These are phyloP conservation scores for Heliconius sara DNA, from an alignment of 2,888 invertebrate genomes.

Conservation along the genomic window DNA sequence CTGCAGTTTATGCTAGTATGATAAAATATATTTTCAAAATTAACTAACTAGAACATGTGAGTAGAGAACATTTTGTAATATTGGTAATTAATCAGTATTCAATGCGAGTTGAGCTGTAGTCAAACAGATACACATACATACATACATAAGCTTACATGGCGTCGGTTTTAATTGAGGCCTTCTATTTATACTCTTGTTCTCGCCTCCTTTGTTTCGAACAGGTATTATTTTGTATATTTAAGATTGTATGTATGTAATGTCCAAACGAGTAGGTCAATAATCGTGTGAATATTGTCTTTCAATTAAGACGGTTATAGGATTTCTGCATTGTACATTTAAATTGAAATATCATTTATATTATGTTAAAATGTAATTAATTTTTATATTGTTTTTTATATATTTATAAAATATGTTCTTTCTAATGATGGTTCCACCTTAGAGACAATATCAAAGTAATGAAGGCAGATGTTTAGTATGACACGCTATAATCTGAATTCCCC, in stretches of 20 bases:
- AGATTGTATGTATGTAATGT: not conserved
- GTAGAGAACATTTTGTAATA: not conserved
- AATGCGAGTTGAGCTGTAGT: constrained; percentile 10
- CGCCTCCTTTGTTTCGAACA: constrained; percentile 31
- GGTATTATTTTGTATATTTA: constrained; percentile 28
- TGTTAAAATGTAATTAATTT: not conserved
- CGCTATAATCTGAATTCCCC: constrained; percentile 36
- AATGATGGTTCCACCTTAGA: constrained; percentile 6
- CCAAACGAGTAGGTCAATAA: not conserved
- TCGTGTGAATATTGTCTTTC: not conserved
- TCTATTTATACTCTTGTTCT: constrained; percentile 36
- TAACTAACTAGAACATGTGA: not conserved
- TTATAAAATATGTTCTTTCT: not conserved
- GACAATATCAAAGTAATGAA: constrained; percentile 9
- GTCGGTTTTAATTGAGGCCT: constrained; percentile 37
- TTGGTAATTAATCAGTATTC: constrained; percentile 24
- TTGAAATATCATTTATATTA: not conserved
- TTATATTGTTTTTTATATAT: not conserved
- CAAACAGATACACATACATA: constrained; percentile 19
- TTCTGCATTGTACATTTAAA: not conserved
- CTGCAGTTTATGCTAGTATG: not conserved
- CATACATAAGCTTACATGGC: constrained; percentile 24
- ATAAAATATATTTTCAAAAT: not conserved
- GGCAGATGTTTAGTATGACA: constrained; percentile 11
- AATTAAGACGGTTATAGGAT: not conserved